Percentiles rank a stretch among this genome's conserved stretches.
Evolutionary conservation across 2,888 invertebrate species (phyloP).

Genomic region (Tachina fera): DNA sequence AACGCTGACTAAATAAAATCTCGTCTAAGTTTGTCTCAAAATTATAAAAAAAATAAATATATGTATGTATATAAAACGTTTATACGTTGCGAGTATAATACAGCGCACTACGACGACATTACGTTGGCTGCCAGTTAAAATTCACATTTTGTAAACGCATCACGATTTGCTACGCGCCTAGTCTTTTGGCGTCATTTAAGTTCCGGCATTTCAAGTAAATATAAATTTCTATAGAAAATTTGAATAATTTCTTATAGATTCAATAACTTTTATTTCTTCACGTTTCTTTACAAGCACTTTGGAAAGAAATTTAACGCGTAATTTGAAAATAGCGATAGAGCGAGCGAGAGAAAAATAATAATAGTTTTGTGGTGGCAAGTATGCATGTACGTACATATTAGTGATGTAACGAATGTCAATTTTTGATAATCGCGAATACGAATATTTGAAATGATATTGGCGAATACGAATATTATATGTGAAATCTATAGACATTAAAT

Average conservation of each 20-base stretch:
- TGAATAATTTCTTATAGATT: constrained; percentile 68
- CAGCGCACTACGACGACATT: constrained; percentile 1
- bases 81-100: not conserved
- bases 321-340: constrained; percentile 23
- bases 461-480: too few relatives aligned
- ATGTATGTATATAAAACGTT: not conserved
- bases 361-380: constrained; percentile 36
- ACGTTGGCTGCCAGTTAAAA: constrained; percentile 50
- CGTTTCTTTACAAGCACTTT: constrained; percentile 16
- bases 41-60: not conserved
- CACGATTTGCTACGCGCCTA: constrained; percentile 71
- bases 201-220: constrained; percentile 70
- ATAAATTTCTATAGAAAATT: constrained; percentile 70
- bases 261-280: constrained; percentile 48
- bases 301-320: constrained; percentile 30
- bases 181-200: constrained; percentile 71
- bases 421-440: too few relatives aligned
- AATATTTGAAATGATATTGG: too few relatives aligned
- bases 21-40: constrained; percentile 14
- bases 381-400: not conserved
- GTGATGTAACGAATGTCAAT: too few relatives aligned
- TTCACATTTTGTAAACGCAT: constrained; percentile 70
- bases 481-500: too few relatives aligned
- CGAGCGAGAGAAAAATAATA: constrained; percentile 9
- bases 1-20: not conserved